Evolutionary conservation across 2,888 invertebrate genomes (phyloP), one percentile per base, ranked within the genome.

Genomic region (Neria commutata): DNA sequence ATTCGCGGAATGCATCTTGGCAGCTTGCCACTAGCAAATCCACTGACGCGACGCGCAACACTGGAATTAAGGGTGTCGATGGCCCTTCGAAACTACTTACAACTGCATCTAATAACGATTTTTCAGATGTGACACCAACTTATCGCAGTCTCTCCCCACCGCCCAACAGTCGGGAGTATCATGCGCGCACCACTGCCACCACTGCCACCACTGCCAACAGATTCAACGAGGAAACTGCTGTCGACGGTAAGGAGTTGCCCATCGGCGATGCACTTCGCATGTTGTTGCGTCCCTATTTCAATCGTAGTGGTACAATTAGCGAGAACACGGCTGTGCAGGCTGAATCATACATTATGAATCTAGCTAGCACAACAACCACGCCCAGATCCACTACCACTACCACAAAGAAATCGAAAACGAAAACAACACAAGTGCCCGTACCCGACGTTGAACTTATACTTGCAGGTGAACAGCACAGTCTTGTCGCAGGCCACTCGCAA

Each of bases 381-480:
- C 23, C 60, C 64, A 3, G 68, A 33, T 14, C 8, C 6, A 48
- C 8, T 48, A 48, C 48, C 11, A 8, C 19, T 23, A 48, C 48
- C 14, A 19, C 24, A 6, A 16, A 6, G 14, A 14, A 16, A 40
- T n/a, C 4, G 11, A n/a, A 26, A 34, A 46, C 6, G 23, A 63
- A 61, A 62, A 66, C 63, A 66, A 77, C n/a, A n/a, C n/a, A n/a
- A n/a, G n/a, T n/a, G n/a, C n/a, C n/a, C n/a, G n/a, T n/a, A 71
- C 70, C 75, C 53, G 80, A 81, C 64, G 76, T 74, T 70, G 82
- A 81, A 75, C 69, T 79, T 73, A 77, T 80, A 67, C 70, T 77
- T 73, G 73, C 82, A 66, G 82, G 79, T 71, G 81, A 81, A 73
- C 81, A 81, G 63, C 71, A 71, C n/a, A 71, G 69, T 66, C 59